Evolutionary conservation across 2,888 invertebrate species (phyloP), one percentile per base, ranked within the genome.

Genomic region (Aplocera efformata): DNA sequence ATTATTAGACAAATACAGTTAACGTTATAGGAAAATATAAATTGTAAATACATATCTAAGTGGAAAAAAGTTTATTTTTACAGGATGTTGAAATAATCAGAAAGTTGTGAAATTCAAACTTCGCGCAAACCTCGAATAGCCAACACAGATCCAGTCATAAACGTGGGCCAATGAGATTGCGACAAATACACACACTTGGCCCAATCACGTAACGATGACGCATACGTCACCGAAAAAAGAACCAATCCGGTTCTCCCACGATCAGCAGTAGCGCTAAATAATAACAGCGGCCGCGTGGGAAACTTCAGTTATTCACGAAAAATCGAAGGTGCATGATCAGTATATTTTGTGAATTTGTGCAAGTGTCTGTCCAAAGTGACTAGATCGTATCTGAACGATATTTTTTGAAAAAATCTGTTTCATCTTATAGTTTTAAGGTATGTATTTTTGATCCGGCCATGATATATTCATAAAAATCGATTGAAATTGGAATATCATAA

Each of bases 151-250:
- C 79, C 76, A 80, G 70, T 75, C 66, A 78, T 54, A 69, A 80
- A 92, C 92, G 92, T 93, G 92, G 91, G 91, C 93, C 93, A 92
- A 93, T 92, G 51, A 60, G 30, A 58, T 55, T 20, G 28, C 67
- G 91, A 90, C 92, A 91, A 90, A 91, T 90, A 83, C 75, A 60
- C 76, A 58, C 21, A 67, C 60, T 53, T 65, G 68, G 68, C 53
- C 90, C 90, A 90, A 91, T 90, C 52, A 61, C 10, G 42, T 47
- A 3, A 6, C 46, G 55, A 34, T 64, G 68, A 58, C 23, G 36
- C 58, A 63, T 58, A 85, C 85, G 86, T 88, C 90, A 90, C 78
- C 75, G 53, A 45, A 44, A 52, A 51, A 53, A 53, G 44, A 46
- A 63, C 91, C 90, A 92, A 92, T 91, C 70, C 61, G 6, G 60